phyloP scores from a whole-genome alignment of 1,140 invertebrate species.

The Drosophila gunungcola region DNA sequence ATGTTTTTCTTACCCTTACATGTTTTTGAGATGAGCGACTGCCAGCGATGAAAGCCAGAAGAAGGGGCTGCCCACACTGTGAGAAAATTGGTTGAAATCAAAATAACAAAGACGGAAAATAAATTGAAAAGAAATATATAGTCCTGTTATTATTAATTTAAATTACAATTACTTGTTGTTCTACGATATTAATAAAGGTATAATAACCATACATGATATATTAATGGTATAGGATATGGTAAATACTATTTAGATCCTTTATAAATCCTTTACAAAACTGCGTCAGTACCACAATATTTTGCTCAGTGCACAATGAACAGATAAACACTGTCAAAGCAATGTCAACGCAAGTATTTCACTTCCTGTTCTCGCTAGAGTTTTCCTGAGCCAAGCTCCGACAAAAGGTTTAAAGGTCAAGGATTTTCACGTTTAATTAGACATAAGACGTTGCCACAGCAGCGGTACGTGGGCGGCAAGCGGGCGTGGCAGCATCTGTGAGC shows the following conservation, averaged over 20 bases:
- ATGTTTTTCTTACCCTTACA: slow-evolving; percentile 32
- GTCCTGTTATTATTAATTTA: too few relatives aligned
- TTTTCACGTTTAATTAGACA: slow-evolving; percentile 72
- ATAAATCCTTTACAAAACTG: too few relatives aligned
- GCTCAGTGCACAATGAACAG: background rate
- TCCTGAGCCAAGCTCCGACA: slow-evolving; percentile 8
- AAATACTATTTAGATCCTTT: too few relatives aligned
- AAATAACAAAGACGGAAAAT: too few relatives aligned
- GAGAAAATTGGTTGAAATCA: background rate
- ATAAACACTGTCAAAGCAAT: slow-evolving; percentile 38
- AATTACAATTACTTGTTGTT: too few relatives aligned
- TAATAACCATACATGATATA: too few relatives aligned
- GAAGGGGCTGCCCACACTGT: slow-evolving; percentile 5
- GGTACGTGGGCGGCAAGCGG: slow-evolving; percentile 19
- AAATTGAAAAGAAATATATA: too few relatives aligned
- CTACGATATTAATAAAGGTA: too few relatives aligned
- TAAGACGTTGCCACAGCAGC: slow-evolving; percentile 25
- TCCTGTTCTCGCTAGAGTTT: slow-evolving; percentile 44
- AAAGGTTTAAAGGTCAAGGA: slow-evolving; percentile 74
- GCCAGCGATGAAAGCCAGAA: slow-evolving; percentile 14
- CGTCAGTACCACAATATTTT: background rate
- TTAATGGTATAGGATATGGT: too few relatives aligned
- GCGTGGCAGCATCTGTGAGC: slow-evolving; percentile 10
- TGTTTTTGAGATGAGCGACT: slow-evolving; percentile 30
- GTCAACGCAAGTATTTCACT: slow-evolving; percentile 81